These are phyloP conservation scores for Anas bernieri DNA, from an alignment of 2,797 vertebrate species.

Conservation along the genomic window DNA sequence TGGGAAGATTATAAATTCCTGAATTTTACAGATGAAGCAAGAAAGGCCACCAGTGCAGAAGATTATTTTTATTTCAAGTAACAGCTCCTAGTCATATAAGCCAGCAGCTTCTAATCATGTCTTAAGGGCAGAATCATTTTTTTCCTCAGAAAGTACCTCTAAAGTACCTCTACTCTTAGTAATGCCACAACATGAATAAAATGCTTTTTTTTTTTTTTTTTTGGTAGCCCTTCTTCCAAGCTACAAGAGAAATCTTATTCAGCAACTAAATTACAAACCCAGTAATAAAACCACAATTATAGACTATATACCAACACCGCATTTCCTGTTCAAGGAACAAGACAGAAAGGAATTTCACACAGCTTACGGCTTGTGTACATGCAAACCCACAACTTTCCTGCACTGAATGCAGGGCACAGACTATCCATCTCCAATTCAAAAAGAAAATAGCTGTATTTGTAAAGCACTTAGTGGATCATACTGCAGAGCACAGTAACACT, in stretches of 20 bases:
- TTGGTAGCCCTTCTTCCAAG: neutral
- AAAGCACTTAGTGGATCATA: neutral
- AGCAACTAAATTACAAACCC: neutral
- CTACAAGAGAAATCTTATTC: neutral
- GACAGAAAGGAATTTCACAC: neutral
- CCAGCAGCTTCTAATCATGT: neutral
- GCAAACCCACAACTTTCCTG: neutral
- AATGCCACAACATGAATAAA: neutral
- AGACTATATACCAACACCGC: neutral
- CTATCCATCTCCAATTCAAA: neutral
- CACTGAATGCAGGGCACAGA: neutral
- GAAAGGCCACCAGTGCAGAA: neutral
- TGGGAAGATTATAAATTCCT: neutral
- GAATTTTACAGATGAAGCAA: neutral
- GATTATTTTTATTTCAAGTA: neutral
- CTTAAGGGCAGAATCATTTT: neutral
- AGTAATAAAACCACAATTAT: neutral
- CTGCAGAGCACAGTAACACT: neutral
- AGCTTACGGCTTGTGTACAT: neutral
- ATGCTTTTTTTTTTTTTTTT: neutral
- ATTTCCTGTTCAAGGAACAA: neutral
- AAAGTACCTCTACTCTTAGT: neutral
- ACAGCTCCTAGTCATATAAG: neutral
- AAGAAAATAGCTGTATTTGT: neutral
- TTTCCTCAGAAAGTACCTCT: neutral